These are phyloP conservation scores for Cotesia vestalis DNA, from an alignment of 1,140 invertebrate genomes.

Conservation along the genomic window DNA sequence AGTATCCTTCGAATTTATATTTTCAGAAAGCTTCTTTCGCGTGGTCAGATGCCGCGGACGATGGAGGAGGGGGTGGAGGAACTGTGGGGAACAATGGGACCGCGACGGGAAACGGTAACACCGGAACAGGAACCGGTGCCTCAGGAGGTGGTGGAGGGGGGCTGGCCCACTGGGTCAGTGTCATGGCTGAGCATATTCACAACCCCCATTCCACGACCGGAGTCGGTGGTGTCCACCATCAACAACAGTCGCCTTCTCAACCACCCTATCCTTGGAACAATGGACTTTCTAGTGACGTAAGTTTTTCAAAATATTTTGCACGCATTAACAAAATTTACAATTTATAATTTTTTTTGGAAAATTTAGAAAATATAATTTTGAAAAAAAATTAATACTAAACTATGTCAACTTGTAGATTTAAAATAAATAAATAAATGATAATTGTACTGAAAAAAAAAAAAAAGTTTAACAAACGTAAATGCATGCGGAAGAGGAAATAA, in stretches of 20 bases:
- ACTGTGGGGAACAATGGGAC: constrained; percentile 40
- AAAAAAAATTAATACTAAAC: constrained; percentile 19
- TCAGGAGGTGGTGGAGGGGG: constrained; percentile 57
- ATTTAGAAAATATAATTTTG: background rate
- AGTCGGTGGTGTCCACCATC: constrained; percentile 61
- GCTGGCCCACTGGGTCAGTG: constrained; percentile 74
- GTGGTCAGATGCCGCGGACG: constrained; percentile 63
- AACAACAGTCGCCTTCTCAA: constrained; percentile 64
- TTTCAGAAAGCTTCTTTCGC: constrained; percentile 65
- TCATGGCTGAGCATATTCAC: constrained; percentile 75
- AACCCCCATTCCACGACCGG: constrained; percentile 63
- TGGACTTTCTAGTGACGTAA: constrained; percentile 67
- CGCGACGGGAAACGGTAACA: constrained; percentile 49
- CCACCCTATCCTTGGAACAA: constrained; percentile 72
- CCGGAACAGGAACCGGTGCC: constrained; percentile 52
- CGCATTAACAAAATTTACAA: background rate
- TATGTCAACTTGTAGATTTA: background rate
- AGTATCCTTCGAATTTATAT: constrained; percentile 44
- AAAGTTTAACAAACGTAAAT: constrained; percentile 53
- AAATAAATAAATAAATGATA: constrained; percentile 3
- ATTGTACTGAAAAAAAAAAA: constrained; percentile 28
- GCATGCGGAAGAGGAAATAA: constrained; percentile 50
- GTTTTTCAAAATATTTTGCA: constrained; percentile 38
- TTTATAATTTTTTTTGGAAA: no score
- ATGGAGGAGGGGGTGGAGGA: constrained; percentile 51